Base-by-base conservation (phyloP, 2,888 invertebrate genomes). In the Drosophila cognata region DNA sequence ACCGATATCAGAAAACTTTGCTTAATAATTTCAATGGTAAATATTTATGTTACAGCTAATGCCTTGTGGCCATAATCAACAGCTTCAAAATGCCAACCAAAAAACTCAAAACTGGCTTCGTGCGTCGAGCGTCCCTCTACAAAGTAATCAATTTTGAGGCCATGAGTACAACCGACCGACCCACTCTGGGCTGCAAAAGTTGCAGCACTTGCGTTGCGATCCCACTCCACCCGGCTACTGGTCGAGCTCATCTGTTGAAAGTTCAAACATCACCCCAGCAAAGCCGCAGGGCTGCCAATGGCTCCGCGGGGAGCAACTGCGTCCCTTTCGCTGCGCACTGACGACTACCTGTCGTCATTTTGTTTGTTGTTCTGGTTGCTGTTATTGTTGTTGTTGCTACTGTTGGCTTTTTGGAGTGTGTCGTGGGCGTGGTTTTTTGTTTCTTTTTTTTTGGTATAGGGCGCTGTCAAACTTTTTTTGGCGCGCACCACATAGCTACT, bases 1-100 rank as follows among this genome's bases (percentile, higher is more conserved):
- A 33, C 61, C 53, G 65, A 75, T 82, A 77, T 74, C 81, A 61
- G 69, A 70, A 78, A 89, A 81, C 82, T 87, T 85, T 83, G 71
- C 84, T 78, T 87, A 79, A 87, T 87, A 87, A 87, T 87, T 87
- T 87, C 79, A 81, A 84, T 88, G 83, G 89, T 84, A 87, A 87
- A 87, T 86, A 87, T 87, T 89, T 87, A 89, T 83, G 79, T 79
- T 84, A 70, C 61, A 74, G 81, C 89, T 88, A 87, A 87, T 89
- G 81, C 87, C 87, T 77, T 63, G 57, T 81, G 87, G 87, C 78
- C 89, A 87, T 87, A 87, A 87, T 87, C 87, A 88, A 87, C 87
- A 88, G 87, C 87, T 88, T 76, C 63, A 77, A 84, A 81, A 78
- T 76, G 77, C 78, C 82, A 82, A 43, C 64, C 35, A 51, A 38